Evolutionary conservation across 2,113 vertebrate genomes (phyloP).

Genomic region (Desmodus rotundus): DNA sequence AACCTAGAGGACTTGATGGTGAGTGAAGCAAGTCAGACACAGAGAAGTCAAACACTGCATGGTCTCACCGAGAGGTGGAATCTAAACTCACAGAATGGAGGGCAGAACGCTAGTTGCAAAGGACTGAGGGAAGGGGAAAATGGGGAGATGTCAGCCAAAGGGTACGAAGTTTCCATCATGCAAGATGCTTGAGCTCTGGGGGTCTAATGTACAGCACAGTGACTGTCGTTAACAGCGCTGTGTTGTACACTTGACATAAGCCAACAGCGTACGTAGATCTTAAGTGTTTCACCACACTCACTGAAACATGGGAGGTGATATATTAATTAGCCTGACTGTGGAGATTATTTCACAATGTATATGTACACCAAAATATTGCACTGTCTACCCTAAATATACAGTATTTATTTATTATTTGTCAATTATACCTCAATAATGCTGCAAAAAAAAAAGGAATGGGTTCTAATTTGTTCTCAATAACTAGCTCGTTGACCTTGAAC

Average conservation of each 20-base stretch:
- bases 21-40: background rate
- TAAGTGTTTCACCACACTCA: background rate
- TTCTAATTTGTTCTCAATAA: slow-evolving; percentile 13
- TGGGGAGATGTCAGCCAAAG: background rate
- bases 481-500: slow-evolving; percentile 43
- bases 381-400: background rate
- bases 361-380: background rate
- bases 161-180: background rate
- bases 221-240: background rate
- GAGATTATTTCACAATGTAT: no score
- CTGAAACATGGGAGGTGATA: no score
- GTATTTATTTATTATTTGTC: background rate
- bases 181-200: background rate
- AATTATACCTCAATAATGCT: background rate
- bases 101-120: background rate
- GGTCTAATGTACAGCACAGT: background rate
- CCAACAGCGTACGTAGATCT: background rate
- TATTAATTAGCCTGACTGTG: no score
- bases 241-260: background rate
- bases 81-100: background rate
- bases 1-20: background rate
- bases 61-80: background rate
- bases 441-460: background rate
- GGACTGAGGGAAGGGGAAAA: background rate
- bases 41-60: background rate